Evolutionary conservation across 2,888 invertebrate species (phyloP).

Genomic region (Desoria tigrina): DNA sequence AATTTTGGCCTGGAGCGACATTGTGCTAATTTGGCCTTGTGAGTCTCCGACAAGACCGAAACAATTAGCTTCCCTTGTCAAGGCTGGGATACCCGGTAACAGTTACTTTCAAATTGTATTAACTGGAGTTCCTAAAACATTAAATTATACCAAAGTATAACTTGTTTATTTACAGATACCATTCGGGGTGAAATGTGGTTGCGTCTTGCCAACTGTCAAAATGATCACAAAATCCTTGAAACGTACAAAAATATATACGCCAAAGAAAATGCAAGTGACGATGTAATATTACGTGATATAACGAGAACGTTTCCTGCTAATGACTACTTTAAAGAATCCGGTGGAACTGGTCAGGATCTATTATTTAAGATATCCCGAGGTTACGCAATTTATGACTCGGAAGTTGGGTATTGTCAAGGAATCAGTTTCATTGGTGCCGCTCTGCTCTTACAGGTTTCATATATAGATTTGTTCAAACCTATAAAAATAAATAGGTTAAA

Average conservation of each 20-base stretch:
- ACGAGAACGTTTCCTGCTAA: constrained; percentile 96
- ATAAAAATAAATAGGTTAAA: no score
- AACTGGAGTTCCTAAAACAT: not conserved
- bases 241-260: constrained; percentile 88
- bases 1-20: constrained; percentile 89
- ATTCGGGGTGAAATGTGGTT: constrained; percentile 98
- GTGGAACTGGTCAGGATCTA: constrained; percentile 91
- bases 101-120: not conserved
- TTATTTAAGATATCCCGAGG: constrained; percentile 94
- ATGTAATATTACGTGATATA: constrained; percentile 93
- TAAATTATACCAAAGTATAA: not conserved
- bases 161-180: constrained; percentile 65
- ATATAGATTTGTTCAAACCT: not conserved
- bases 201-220: constrained; percentile 82
- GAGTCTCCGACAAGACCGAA: constrained; percentile 66
- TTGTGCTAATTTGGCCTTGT: constrained; percentile 69
- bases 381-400: constrained; percentile 94
- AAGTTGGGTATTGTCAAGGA: constrained; percentile 99
- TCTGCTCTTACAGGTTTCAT: constrained; percentile 64
- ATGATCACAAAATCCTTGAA: constrained; percentile 82
- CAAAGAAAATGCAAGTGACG: constrained; percentile 93
- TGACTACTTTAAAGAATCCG: constrained; percentile 93
- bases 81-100: constrained; percentile 73
- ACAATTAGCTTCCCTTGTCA: constrained; percentile 75
- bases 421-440: constrained; percentile 97